Percentiles rank a stretch among this genome's conserved stretches.
phyloP scores from a whole-genome alignment of 2,888 invertebrate species.

The Thysanoteuthis rhombus region DNA sequence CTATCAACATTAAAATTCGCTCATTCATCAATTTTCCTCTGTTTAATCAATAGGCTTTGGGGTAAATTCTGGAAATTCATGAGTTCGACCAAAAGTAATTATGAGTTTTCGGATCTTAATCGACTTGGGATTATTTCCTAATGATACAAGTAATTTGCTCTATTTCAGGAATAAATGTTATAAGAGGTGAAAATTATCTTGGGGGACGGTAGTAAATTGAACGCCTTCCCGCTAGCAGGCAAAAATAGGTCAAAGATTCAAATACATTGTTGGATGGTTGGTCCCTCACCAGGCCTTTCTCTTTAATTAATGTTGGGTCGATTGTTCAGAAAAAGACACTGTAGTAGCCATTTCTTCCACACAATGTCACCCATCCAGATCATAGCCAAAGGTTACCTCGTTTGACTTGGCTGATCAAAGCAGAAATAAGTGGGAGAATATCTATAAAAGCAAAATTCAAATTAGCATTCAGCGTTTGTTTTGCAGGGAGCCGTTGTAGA shows the following conservation, averaged over 20 bases:
- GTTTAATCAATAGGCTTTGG: too few relatives aligned
- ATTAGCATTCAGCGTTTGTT: too few relatives aligned
- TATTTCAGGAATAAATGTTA: background rate
- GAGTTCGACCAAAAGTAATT: background rate
- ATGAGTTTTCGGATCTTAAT: background rate
- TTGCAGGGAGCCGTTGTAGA: too few relatives aligned
- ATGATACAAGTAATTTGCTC: background rate
- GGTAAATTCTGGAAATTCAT: background rate
- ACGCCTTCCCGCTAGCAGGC: background rate
- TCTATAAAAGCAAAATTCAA: too few relatives aligned
- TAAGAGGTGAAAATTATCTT: background rate
- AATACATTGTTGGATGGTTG: background rate
- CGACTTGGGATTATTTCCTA: background rate
- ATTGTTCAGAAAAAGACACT: too few relatives aligned
- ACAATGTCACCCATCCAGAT: background rate
- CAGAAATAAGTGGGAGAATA: background rate
- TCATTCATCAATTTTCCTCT: background rate
- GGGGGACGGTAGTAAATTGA: background rate
- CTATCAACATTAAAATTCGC: background rate
- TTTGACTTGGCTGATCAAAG: background rate
- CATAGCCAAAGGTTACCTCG: background rate
- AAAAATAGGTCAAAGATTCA: background rate
- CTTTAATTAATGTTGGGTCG: too few relatives aligned
- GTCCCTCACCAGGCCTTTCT: background rate
- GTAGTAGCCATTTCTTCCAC: background rate